Conservation (phyloP, 2,888 invertebrate genomes). For the Rhingia rostrata region DNA sequence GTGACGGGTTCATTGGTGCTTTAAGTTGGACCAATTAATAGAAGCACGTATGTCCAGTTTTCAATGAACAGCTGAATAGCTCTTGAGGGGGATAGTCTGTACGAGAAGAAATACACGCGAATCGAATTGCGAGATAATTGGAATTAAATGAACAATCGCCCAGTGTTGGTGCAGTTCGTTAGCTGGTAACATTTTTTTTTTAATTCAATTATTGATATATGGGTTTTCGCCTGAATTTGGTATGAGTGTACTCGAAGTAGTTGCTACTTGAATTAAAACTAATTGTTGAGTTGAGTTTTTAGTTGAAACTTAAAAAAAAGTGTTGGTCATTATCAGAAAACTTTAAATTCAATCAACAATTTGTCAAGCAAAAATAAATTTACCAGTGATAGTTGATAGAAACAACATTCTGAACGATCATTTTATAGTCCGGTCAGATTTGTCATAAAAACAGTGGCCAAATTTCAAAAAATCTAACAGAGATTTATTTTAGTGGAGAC, state of each 20-base stretch:
- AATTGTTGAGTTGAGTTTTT: no score
- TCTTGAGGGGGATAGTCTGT: constrained; percentile 28
- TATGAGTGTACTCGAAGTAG: neutral
- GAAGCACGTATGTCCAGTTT: constrained; percentile 49
- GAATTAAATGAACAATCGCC: constrained; percentile 68
- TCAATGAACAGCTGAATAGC: constrained; percentile 26
- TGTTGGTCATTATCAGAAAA: no score
- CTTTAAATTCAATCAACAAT: no score
- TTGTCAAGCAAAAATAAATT: no score
- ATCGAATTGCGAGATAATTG: constrained; percentile 59
- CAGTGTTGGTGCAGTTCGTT: constrained; percentile 58
- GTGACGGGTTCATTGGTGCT: constrained; percentile 46
- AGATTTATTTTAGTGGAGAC: no score
- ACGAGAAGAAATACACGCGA: constrained; percentile 4
- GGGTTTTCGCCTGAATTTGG: neutral
- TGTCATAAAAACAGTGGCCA: no score
- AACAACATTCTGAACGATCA: no score
- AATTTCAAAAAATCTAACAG: no score
- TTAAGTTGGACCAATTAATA: constrained; percentile 71
- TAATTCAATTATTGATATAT: constrained; percentile 38
- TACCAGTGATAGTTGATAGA: no score
- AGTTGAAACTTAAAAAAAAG: no score
- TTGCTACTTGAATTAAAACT: no score
- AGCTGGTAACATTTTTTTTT: constrained; percentile 43
- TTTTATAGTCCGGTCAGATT: no score